A percentile compares a stretch with the other conserved stretches of the same genome.
Evolutionary conservation across 2,113 vertebrate species (phyloP).

Genomic region (Pelodiscus sinensis): DNA sequence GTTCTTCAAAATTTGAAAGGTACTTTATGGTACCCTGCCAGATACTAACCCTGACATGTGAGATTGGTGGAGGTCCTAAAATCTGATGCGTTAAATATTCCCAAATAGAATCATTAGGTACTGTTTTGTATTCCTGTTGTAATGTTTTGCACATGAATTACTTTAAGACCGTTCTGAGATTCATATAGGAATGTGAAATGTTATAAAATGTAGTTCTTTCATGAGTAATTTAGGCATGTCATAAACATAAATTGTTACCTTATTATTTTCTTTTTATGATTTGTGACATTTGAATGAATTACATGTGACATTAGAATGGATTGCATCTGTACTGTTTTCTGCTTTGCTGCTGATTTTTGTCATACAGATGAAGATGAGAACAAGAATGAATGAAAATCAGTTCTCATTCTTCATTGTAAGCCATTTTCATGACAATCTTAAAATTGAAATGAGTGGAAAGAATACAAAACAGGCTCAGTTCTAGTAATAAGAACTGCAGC

Average conservation of each 20-base stretch:
- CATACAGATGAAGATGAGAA: slow-evolving; percentile 19
- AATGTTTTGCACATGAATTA: slow-evolving; percentile 12
- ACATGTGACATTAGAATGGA: slow-evolving; percentile 11
- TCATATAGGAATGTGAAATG: neutral
- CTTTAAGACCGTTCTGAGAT: neutral
- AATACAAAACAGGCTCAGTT: neutral
- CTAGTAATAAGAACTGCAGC: neutral
- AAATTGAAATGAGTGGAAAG: neutral
- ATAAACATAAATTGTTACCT: slow-evolving; percentile 13
- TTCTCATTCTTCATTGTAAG: neutral
- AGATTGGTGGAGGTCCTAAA: neutral
- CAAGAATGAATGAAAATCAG: slow-evolving; percentile 8
- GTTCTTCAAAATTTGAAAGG: neutral
- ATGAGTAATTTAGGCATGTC: slow-evolving; percentile 13
- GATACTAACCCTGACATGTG: neutral
- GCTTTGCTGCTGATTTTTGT: slow-evolving; percentile 4
- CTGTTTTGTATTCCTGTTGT: neutral
- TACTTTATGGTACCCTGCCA: neutral
- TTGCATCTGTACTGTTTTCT: slow-evolving; percentile 11
- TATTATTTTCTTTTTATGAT: slow-evolving; percentile 2
- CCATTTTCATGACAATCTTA: neutral
- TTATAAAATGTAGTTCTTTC: slow-evolving; percentile 10
- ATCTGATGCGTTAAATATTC: neutral
- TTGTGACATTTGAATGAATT: slow-evolving; percentile 30
- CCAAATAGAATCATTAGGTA: slow-evolving; percentile 1